Percentiles rank a stretch among this genome's conserved stretches.
Evolutionary conservation across 2,797 vertebrate species (phyloP).

Genomic region (Siniperca obscura): DNA sequence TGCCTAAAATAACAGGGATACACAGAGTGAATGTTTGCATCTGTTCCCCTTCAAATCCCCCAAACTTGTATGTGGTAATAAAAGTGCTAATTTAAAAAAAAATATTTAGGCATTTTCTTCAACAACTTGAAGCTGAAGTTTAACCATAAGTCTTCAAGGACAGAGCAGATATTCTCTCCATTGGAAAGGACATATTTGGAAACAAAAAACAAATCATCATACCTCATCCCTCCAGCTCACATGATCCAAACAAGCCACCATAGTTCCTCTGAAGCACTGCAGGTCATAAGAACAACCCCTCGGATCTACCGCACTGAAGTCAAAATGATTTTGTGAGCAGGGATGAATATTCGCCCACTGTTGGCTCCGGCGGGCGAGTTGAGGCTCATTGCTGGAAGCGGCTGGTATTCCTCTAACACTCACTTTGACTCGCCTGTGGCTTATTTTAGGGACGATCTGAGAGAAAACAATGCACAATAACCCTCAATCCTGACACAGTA

Average conservation of each 20-base stretch:
- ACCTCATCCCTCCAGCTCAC: slow-evolving; percentile 48
- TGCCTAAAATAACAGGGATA: slow-evolving; percentile 59
- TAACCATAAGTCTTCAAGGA: slow-evolving; percentile 37
- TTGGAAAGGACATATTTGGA: slow-evolving; percentile 24
- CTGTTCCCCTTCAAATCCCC: slow-evolving; percentile 53
- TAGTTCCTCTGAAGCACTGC: slow-evolving; percentile 58
- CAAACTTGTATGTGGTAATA: slow-evolving; percentile 38
- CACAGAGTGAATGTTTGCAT: slow-evolving; percentile 56
- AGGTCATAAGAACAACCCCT: slow-evolving; percentile 72
- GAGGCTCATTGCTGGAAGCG: slow-evolving; percentile 58
- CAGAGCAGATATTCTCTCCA: slow-evolving; percentile 24
- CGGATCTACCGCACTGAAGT: slow-evolving; percentile 66
- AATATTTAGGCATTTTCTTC: slow-evolving; percentile 29
- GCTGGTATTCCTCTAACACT: slow-evolving; percentile 72
- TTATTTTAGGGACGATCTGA: slow-evolving; percentile 61
- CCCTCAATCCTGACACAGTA: slow-evolving; percentile 24
- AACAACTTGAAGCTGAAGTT: slow-evolving; percentile 46
- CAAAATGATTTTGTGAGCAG: slow-evolving; percentile 72
- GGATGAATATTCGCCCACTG: slow-evolving; percentile 75
- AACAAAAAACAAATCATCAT: slow-evolving; percentile 3
- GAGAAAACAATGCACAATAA: slow-evolving; percentile 64
- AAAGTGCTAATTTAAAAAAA: slow-evolving; percentile 58
- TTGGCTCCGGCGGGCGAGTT: slow-evolving; percentile 54
- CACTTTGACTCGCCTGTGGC: slow-evolving; percentile 72
- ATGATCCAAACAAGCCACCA: slow-evolving; percentile 63